These are phyloP conservation scores for Platerodrilus igneus DNA, from an alignment of 2,888 invertebrate species.

Conservation along the genomic window DNA sequence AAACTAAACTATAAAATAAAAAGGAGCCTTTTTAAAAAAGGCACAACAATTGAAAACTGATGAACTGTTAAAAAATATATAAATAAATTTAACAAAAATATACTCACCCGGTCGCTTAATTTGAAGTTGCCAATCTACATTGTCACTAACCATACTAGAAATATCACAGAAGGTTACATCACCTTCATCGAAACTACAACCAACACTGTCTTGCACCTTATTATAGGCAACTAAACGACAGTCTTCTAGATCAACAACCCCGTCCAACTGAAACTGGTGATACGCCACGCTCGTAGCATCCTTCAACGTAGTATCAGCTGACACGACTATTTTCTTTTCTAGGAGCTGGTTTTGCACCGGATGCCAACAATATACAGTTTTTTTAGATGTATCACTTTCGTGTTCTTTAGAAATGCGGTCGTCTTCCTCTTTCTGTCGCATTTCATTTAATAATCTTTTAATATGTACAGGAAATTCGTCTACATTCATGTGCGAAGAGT, in stretches of 20 bases:
- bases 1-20: too few relatives aligned
- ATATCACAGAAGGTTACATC: slow-evolving; percentile 49
- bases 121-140: slow-evolving; percentile 63
- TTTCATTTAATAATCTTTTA: slow-evolving; percentile 56
- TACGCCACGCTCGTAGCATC: slow-evolving; percentile 59
- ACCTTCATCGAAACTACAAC: slow-evolving; percentile 63
- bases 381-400: slow-evolving; percentile 58
- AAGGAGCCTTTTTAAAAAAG: too few relatives aligned
- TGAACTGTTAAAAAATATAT: slow-evolving; percentile 5
- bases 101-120: slow-evolving; percentile 53
- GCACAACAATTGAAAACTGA: background rate
- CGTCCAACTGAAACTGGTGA: slow-evolving; percentile 55
- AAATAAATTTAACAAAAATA: slow-evolving; percentile 4
- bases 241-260: slow-evolving; percentile 57
- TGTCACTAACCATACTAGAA: slow-evolving; percentile 47
- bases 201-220: slow-evolving; percentile 58
- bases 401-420: slow-evolving; percentile 56
- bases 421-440: slow-evolving; percentile 63
- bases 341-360: slow-evolving; percentile 53
- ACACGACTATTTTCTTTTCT: slow-evolving; percentile 56
- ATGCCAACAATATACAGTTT: slow-evolving; percentile 62
- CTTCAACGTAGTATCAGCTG: slow-evolving; percentile 55
- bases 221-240: slow-evolving; percentile 71
- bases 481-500: slow-evolving; percentile 58
- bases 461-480: slow-evolving; percentile 76